Conservation (phyloP, 2,888 invertebrate genomes). For the Trissolcus brochymenae region DNA sequence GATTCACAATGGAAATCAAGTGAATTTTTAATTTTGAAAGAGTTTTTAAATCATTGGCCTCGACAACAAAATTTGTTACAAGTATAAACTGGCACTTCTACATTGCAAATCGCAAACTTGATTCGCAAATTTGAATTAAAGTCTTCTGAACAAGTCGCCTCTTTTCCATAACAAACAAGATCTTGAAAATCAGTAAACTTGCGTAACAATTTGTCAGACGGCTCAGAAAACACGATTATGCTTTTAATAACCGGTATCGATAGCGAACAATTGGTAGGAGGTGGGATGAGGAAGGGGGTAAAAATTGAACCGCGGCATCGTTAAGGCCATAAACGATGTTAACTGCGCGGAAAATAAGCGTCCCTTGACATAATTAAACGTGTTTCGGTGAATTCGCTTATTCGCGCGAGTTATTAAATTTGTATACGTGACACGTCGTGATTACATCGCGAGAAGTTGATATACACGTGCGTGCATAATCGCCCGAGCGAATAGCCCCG, state of each 20-base stretch:
- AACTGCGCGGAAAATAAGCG: constrained; percentile 25
- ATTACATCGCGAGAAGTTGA: constrained; percentile 32
- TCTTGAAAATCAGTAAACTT: neutral
- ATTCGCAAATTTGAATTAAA: too few relatives aligned
- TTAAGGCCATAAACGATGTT: constrained; percentile 21
- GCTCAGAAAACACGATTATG: constrained; percentile 7
- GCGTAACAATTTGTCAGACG: constrained; percentile 14
- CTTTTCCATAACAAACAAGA: too few relatives aligned
- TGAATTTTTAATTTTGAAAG: too few relatives aligned
- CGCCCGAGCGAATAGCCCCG: neutral
- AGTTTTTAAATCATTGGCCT: too few relatives aligned
- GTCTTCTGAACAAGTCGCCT: neutral
- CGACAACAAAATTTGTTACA: too few relatives aligned
- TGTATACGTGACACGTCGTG: constrained; percentile 40
- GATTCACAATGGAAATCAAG: too few relatives aligned
- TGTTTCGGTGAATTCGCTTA: constrained; percentile 40
- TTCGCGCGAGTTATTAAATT: constrained; percentile 47
- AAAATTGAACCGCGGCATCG: constrained; percentile 21
- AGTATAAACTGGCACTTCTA: too few relatives aligned
- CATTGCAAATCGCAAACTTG: too few relatives aligned
- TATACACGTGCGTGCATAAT: neutral
- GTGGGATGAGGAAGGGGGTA: neutral
- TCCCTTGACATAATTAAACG: constrained; percentile 43
- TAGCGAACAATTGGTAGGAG: constrained; percentile 1
- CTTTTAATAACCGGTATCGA: constrained; percentile 30